Evolutionary conservation across 2,797 vertebrate species (phyloP).

Genomic region (Austrolebias charrua): DNA sequence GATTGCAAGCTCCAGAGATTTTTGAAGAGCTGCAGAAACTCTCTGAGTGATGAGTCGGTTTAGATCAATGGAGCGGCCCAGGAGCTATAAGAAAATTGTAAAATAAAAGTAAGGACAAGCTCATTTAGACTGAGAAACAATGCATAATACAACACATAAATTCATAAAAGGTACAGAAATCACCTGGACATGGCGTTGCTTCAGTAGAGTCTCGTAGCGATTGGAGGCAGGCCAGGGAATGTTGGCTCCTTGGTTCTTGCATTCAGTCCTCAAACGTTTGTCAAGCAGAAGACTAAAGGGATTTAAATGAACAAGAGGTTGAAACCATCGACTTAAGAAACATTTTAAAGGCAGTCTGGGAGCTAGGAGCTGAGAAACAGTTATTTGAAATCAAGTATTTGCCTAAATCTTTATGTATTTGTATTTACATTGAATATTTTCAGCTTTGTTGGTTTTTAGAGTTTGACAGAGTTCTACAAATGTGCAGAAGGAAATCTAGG

Average conservation of each 20-base stretch:
- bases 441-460: no score
- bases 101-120: neutral
- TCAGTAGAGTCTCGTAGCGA: constrained; percentile 93
- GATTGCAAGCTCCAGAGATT: constrained; percentile 93
- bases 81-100: constrained; percentile 77
- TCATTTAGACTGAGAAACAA: neutral
- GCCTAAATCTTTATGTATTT: no score
- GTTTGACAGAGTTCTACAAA: no score
- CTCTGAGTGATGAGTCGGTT: constrained; percentile 96
- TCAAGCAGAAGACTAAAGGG: constrained; percentile 88
- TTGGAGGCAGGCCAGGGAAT: constrained; percentile 90
- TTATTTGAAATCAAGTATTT: no score
- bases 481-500: no score
- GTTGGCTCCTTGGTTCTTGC: constrained; percentile 93
- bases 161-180: accelerated
- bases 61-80: constrained; percentile 96
- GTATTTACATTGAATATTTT: no score
- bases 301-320: neutral
- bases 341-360: neutral
- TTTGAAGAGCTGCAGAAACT: constrained; percentile 91
- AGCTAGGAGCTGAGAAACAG: neutral
- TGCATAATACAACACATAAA: neutral
- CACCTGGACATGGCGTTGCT: constrained; percentile 96
- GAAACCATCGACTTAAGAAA: neutral
- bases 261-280: constrained; percentile 91